Base-by-base conservation (phyloP, 2,888 invertebrate genomes). In the Hyppa rectilinea region DNA sequence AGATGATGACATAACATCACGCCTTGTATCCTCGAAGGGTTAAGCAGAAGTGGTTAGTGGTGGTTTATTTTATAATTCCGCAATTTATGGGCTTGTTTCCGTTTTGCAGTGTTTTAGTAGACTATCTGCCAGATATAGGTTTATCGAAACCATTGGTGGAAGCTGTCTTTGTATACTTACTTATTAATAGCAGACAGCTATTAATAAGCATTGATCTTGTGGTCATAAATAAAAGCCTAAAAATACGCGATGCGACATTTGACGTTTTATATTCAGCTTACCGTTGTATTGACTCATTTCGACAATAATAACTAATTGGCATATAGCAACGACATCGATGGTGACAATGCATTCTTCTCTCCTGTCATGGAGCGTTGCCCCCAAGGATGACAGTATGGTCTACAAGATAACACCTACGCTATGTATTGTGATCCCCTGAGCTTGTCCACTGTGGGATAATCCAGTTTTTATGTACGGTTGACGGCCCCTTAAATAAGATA, bases 291-390 rank as follows among this genome's bases (percentile, higher is more conserved):
- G 60, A 69, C 12, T 73, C 62, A 59, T 40, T 59, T 64, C 14
- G n/a, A 59, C n/a, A 60, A 63, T 59, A 55, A 75, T 64, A 49
- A 29, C 9, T 55, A 12, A 31, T 67, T 74, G 50, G 23, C 61
- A 73, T 67, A 26, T 14, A 50, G 17, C 38, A 47, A 45, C 43
- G 38, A 31, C n/a, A 40, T 26, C 9, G 12, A 29, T 43, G 29
- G 59, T 47, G 74, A 64, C 60, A 65, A 65, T 36, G 69, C 55
- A 64, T 52, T 71, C 6, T 58, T 66, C 70, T 66, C 26, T 61
- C 43, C 31, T 49, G 47, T 53, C 6, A n/a, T 55, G 67, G 83
- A 69, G 65, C 85, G 79, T 74, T 84, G 83, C 40, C 85, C 83
- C 50, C 56, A 10, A 9, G 9, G 45, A 58, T 63, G 56, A 68